Evolutionary conservation across 1,140 invertebrate genomes (phyloP), one percentile per base, ranked within the genome.

Genomic region (Lepidurus apus): DNA sequence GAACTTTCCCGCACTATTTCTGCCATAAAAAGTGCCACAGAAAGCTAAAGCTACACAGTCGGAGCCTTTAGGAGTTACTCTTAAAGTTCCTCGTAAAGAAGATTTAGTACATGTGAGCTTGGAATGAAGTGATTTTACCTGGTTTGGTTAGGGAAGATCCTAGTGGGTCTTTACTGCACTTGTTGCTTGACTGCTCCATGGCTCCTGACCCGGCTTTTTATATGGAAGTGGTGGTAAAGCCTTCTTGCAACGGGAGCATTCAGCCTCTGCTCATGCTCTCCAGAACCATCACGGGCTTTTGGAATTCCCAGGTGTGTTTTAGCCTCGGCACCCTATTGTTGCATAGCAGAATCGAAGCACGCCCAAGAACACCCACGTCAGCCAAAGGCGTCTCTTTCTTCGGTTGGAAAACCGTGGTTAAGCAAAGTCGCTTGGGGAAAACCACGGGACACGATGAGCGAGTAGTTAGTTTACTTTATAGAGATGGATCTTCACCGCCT

Each of bases 151-250:
- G 53, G 8, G 11, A 6, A 9, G 53, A 21, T 11, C 13, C 53
- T 65, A 21, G 17, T 65, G 21, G 53, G 13, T 21, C 7, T 65
- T 65, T n/a, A 17, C 53, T 21, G 53, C 53, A 65, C 53, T 65
- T 65, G 53, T 65, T 65, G 53, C 53, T 65, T 65, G 53, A 65
- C 53, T 65, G 21, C 53, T 65, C 53, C 53, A 65, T 65, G 53
- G 21, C 53, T 21, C 17, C 17, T 13, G 17, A 13, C 17, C 21
- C 53, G 17, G 53, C 17, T 65, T 65, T 65, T 65, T 65, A 65
- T 65, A 65, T 65, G 17, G 34, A 65, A 21, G 53, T 65, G 53
- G 53, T 65, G 53, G 13, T 11, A 65, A 65, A n/a, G 17, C 53
- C 53, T 65, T 13, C 21, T 65, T 34, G 34, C 17, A n/a, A 65